Conservation (phyloP, 2,113 vertebrate species). For the Catharus minimus region DNA sequence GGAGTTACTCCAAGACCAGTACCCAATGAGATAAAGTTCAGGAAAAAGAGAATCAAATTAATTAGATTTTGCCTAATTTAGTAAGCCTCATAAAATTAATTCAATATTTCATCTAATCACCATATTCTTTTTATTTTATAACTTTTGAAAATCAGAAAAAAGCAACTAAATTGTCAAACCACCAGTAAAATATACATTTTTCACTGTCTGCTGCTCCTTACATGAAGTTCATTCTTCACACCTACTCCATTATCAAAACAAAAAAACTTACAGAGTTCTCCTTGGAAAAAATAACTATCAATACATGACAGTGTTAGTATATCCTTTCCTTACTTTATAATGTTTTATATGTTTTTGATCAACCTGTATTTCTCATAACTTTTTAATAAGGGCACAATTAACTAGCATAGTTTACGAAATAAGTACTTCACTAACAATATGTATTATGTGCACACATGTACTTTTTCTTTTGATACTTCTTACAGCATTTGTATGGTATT, state of each 20-base stretch:
- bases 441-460: neutral
- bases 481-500: neutral
- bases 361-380: neutral
- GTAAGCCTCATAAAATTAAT: neutral
- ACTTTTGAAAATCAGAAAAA: neutral
- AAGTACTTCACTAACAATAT: neutral
- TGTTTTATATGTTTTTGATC: neutral
- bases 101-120: neutral
- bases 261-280: neutral
- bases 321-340: neutral
- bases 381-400: neutral
- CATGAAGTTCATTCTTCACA: neutral
- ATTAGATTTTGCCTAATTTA: neutral
- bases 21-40: neutral
- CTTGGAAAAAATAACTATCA: neutral
- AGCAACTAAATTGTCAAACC: neutral
- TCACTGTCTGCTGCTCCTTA: neutral
- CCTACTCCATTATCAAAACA: neutral
- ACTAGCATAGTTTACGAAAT: neutral
- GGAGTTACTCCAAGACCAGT: neutral
- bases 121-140: neutral
- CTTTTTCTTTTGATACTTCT: neutral
- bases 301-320: neutral
- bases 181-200: neutral
- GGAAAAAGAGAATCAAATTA: neutral